Evolutionary conservation across 2,888 invertebrate species (phyloP), one percentile per base, ranked within the genome.

Genomic region (Neoaliturus tenellus): DNA sequence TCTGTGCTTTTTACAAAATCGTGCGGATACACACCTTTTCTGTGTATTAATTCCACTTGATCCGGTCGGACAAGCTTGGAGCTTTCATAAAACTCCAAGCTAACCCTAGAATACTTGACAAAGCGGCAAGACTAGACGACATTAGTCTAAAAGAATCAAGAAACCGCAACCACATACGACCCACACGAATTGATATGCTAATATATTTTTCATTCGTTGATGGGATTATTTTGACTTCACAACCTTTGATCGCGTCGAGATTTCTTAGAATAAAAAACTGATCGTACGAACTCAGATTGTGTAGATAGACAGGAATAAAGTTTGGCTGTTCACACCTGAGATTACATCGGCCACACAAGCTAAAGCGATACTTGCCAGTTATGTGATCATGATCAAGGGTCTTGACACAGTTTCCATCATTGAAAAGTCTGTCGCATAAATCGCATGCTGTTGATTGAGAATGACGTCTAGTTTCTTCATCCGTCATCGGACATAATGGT

Each of bases 11-110:
- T 67, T 28, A 88, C 81, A 33, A 87, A 88, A 4, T 87, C 86
- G 82, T 88, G 88, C 10, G 80, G 82, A 69, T 81, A 84, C 14
- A 80, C 62, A 4, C 84, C 84, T 83, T 85, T 85, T 20, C 80
- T 14, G 1, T 8, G 25, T 35, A 71, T 39, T 8, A 71, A 23
- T 20, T 71, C 39, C 1, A 71, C n/a, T 20, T 71, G 17, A n/a
- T 35, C 20, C 2, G 35, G 6, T 20, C 5, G 4, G 17, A 71
- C 71, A 23, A 71, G 71, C n/a, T 71, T 71, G 4, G 71, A 71
- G 28, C 71, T 71, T 41, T 71, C 71, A 6, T 39, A 5, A 17
- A 35, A 23, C 20, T 71, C 35, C n/a, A n/a, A 6, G 4, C 71
- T 3, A 17, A 8, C 6, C 5, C 1, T 8, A 71, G 71, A 3